Evolutionary conservation across 2,888 invertebrate species (phyloP), one percentile per base, ranked within the genome.

Genomic region (Halictus quadricinctus): DNA sequence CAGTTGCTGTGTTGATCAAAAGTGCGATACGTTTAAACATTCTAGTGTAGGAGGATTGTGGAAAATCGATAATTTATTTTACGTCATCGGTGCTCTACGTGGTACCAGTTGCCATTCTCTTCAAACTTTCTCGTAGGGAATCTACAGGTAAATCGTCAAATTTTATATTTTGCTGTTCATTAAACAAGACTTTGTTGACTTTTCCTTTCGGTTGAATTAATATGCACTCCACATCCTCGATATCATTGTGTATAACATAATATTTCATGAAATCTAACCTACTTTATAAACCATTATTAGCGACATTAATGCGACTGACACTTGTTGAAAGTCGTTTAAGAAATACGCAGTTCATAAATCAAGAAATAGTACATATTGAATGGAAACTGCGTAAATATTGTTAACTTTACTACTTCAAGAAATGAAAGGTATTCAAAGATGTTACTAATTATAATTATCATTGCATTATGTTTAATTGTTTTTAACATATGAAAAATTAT

Each of bases 91-190:
- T 50, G 60, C 64, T 64, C 29, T 60, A 72, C 36, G 43, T 54
- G 43, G 50, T 73, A 88, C 81, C 84, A 88, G 80, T 88, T 88
- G 84, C 81, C 79, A 70, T 69, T 72, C 69, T 50, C 64, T 72
- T 66, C 25, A 64, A 80, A 79, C 41, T 15, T 69, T 78, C 13
- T 10, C 6, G 29, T 12, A 18, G 12, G 43, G 60, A 77, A 18
- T 18, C 43, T 25, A 21, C 70, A 78, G 73, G 77, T 76, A 76
- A 76, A 50, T 66, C 25, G 18, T 48, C n/a, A 15, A 72, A 54
- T 58, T 72, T 79, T 15, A 36, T 72, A 74, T 58, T 58, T 54
- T 15, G 13, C 29, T 18, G 1, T 64, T 41, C 29, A 13, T 58
- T 54, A 43, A 66, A 64, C 15, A n/a, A 13, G 5, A 18, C 50